Evolutionary conservation across 2,797 vertebrate genomes (phyloP).

Genomic region (Protonibea diacanthus): DNA sequence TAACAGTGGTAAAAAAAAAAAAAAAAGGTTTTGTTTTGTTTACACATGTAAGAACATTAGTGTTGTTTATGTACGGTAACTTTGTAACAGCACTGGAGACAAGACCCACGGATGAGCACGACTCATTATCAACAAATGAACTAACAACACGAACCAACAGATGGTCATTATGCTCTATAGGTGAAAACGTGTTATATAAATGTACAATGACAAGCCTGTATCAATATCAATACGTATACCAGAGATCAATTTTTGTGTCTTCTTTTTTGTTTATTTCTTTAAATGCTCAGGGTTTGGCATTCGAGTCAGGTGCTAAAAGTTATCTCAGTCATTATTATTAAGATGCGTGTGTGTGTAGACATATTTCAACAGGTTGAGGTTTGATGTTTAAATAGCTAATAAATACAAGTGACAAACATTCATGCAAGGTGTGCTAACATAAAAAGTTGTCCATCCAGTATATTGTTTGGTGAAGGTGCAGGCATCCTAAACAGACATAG

Average conservation of each 20-base stretch:
- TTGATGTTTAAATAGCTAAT: constrained; percentile 7
- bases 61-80: constrained; percentile 6
- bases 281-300: constrained; percentile 8
- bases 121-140: constrained; percentile 16
- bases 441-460: neutral
- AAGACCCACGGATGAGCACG: constrained; percentile 1
- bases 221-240: neutral
- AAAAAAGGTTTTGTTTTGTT: constrained; percentile 5
- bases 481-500: constrained; percentile 7
- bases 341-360: neutral
- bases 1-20: constrained; percentile 1
- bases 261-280: neutral
- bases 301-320: constrained; percentile 25
- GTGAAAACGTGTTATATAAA: constrained; percentile 5
- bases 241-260: constrained; percentile 8
- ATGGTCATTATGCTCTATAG: constrained; percentile 2
- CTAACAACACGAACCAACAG: constrained; percentile 1
- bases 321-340: constrained; percentile 17
- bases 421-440: neutral
- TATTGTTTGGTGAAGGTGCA: constrained; percentile 26
- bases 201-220: neutral
- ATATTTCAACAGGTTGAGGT: constrained; percentile 2
- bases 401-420: constrained; percentile 1
- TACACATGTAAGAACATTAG: constrained; percentile 2
- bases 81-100: constrained; percentile 18